These are phyloP conservation scores for Dascyllus trimaculatus DNA, from an alignment of 2,113 vertebrate species.

Conservation along the genomic window DNA sequence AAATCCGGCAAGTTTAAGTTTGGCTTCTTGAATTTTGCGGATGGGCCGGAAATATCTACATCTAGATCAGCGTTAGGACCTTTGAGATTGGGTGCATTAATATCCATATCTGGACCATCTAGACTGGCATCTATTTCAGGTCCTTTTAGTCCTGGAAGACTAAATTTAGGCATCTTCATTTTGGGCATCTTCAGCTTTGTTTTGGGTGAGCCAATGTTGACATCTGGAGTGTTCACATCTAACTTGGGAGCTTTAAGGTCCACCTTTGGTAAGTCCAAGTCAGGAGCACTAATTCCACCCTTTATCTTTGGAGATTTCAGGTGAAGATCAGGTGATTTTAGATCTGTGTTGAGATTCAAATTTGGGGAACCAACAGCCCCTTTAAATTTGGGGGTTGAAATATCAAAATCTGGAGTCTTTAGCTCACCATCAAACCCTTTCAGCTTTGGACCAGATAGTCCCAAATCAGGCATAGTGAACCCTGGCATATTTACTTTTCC, in stretches of 20 bases:
- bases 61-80: slow-evolving; percentile 37
- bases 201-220: slow-evolving; percentile 58
- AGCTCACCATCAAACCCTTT: slow-evolving; percentile 13
- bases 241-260: slow-evolving; percentile 60
- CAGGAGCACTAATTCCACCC: slow-evolving; percentile 57
- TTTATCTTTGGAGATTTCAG: slow-evolving; percentile 67
- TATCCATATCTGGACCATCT: slow-evolving; percentile 47
- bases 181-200: slow-evolving; percentile 65
- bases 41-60: slow-evolving; percentile 44
- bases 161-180: slow-evolving; percentile 66
- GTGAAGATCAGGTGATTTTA: slow-evolving; percentile 38
- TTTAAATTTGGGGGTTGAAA: slow-evolving; percentile 4
- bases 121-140: too few species aligned
- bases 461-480: slow-evolving; percentile 27
- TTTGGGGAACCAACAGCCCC: slow-evolving; percentile 1
- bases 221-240: slow-evolving; percentile 51
- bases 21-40: slow-evolving; percentile 57
- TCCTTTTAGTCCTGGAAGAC: slow-evolving; percentile 38
- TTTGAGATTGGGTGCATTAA: slow-evolving; percentile 52
- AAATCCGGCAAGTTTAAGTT: slow-evolving; percentile 43
- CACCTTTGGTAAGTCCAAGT: slow-evolving; percentile 52
- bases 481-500: slow-evolving; percentile 28
- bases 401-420: slow-evolving; percentile 31
- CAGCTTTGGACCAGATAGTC: slow-evolving; percentile 30
- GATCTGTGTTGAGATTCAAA: slow-evolving; percentile 16